A percentile compares a stretch with the other conserved stretches of the same genome.
Conservation (phyloP, 2,888 invertebrate species). For the Oxystoma pomonae region DNA sequence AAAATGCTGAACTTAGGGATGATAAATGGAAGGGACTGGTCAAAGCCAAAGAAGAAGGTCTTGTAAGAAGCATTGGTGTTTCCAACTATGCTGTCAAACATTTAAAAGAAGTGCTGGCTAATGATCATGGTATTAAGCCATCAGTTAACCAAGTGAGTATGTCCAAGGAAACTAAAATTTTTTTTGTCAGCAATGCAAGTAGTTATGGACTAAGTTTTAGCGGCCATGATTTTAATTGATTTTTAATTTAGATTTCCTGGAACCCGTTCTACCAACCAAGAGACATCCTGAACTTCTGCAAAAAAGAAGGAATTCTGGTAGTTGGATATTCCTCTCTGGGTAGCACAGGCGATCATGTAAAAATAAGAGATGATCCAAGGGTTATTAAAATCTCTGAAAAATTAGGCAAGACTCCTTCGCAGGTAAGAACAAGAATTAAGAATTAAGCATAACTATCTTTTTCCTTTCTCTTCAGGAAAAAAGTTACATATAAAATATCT, state of each 20-base stretch:
- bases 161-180: too few relatives aligned
- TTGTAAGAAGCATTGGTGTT: constrained; percentile 68
- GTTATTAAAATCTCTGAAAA: constrained; percentile 57
- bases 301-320: constrained; percentile 59
- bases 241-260: constrained; percentile 60
- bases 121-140: constrained; percentile 56
- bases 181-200: too few relatives aligned
- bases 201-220: too few relatives aligned
- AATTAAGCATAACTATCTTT: too few relatives aligned
- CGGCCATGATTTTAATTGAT: background rate
- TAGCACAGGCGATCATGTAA: constrained; percentile 48
- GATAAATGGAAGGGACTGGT: constrained; percentile 67
- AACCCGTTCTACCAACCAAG: constrained; percentile 68
- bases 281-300: constrained; percentile 60
- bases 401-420: constrained; percentile 55
- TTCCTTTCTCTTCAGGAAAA: too few relatives aligned
- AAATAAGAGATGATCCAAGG: constrained; percentile 55
- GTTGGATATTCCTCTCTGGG: constrained; percentile 79
- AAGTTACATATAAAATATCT: too few relatives aligned
- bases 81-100: constrained; percentile 74
- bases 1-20: constrained; percentile 55
- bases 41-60: constrained; percentile 58
- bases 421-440: too few relatives aligned
- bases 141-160: constrained; percentile 68
- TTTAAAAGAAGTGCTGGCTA: constrained; percentile 57